Percentiles rank a stretch among this genome's conserved stretches.
Evolutionary conservation across 1,140 invertebrate species (phyloP).

Genomic region (Drosophila grimshawi): DNA sequence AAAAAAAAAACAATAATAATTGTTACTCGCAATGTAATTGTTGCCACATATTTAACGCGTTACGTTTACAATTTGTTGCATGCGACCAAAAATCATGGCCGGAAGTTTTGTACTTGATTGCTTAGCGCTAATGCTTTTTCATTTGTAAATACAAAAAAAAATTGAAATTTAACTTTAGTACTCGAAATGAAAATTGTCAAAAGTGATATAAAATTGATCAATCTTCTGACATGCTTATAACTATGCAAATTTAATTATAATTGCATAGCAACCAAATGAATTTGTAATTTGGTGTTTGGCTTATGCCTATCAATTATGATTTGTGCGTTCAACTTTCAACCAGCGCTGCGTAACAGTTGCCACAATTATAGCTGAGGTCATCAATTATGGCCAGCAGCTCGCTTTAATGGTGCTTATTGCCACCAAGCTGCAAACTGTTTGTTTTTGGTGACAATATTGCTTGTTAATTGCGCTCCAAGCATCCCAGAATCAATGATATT

Average conservation of each 20-base stretch:
- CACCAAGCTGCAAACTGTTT: slow-evolving; percentile 19
- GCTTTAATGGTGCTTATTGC: slow-evolving; percentile 16
- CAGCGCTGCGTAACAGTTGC: neutral
- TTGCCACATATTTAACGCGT: slow-evolving; percentile 18
- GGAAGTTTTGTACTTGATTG: slow-evolving; percentile 12
- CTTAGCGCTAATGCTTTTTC: slow-evolving; percentile 34
- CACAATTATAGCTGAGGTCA: slow-evolving; percentile 20
- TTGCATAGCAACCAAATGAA: slow-evolving; percentile 34
- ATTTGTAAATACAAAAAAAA: slow-evolving; percentile 29
- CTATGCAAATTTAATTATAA: slow-evolving; percentile 36
- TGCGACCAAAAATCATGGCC: slow-evolving; percentile 16
- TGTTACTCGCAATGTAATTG: slow-evolving; percentile 18
- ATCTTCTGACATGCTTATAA: neutral
- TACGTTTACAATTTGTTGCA: slow-evolving; percentile 28
- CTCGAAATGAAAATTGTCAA: slow-evolving; percentile 7
- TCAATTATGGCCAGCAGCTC: slow-evolving; percentile 23
- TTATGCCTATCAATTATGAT: slow-evolving; percentile 26
- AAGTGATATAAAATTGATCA: neutral
- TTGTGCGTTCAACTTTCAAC: neutral
- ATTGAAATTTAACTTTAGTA: slow-evolving; percentile 30
- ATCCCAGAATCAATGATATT: slow-evolving; percentile 4
- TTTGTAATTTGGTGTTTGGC: slow-evolving; percentile 17
- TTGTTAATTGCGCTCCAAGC: slow-evolving; percentile 19
- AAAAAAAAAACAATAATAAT: slow-evolving; percentile 4
- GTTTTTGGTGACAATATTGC: slow-evolving; percentile 17